phyloP scores from a whole-genome alignment of 2,113 vertebrate species.

The Lanius collurio region DNA sequence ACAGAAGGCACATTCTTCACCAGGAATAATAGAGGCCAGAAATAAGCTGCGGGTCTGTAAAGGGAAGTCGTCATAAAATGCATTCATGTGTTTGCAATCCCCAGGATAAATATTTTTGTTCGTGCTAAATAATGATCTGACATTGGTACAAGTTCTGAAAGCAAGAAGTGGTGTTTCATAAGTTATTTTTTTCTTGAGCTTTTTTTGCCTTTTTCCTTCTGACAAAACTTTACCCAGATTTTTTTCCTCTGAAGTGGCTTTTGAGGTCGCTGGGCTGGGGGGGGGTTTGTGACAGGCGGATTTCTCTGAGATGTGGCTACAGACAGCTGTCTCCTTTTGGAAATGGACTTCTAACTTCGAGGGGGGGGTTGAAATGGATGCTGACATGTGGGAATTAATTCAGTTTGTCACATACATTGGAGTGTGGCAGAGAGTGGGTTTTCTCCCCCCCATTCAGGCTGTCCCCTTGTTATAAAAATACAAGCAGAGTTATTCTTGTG shows the following conservation, averaged over 20 bases:
- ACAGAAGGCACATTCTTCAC: background rate
- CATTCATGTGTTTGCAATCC: background rate
- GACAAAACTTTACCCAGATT: background rate
- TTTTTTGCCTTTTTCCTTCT: background rate
- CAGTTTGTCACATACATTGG: constrained; percentile 35
- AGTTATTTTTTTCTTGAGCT: rapidly evolving
- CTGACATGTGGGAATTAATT: constrained; percentile 13
- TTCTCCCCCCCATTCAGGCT: background rate
- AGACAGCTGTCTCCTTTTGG: constrained; percentile 42
- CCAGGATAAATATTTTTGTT: background rate
- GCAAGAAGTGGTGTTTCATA: background rate
- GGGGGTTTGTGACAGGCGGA: background rate
- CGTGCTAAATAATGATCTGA: background rate
- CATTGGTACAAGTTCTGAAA: background rate
- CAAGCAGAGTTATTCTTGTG: background rate
- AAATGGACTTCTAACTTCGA: constrained; percentile 1
- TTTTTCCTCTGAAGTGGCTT: background rate
- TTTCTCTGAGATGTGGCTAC: constrained; percentile 15
- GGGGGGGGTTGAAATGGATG: constrained; percentile 8
- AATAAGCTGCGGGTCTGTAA: background rate
- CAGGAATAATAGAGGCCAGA: background rate
- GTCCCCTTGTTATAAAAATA: background rate
- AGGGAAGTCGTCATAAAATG: background rate
- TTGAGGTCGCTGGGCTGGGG: rapidly evolving
- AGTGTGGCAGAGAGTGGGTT: background rate